These are phyloP conservation scores for Drosophila pachea DNA, from an alignment of 1,140 invertebrate species.

Conservation along the genomic window DNA sequence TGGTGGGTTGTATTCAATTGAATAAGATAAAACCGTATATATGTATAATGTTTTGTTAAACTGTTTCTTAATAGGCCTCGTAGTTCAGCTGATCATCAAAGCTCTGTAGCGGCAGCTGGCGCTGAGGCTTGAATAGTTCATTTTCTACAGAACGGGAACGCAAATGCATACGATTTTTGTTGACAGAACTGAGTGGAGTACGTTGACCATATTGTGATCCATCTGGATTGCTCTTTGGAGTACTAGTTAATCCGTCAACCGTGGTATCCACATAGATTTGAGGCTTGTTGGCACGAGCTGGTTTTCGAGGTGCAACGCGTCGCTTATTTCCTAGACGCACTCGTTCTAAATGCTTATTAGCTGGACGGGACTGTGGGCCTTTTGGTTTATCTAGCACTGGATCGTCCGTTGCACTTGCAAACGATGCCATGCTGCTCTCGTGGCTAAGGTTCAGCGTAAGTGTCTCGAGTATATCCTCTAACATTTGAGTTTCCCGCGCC, in stretches of 20 bases:
- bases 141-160: constrained; percentile 62
- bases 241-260: constrained; percentile 21
- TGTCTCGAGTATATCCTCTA: constrained; percentile 70
- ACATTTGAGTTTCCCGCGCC: constrained; percentile 59
- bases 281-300: constrained; percentile 51
- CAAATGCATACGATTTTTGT: constrained; percentile 59
- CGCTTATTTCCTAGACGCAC: constrained; percentile 62
- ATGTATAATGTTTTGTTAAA: no score
- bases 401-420: constrained; percentile 41
- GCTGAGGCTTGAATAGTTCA: constrained; percentile 48
- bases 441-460: constrained; percentile 65
- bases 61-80: no score
- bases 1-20: neutral
- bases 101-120: constrained; percentile 33
- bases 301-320: constrained; percentile 53
- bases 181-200: constrained; percentile 68
- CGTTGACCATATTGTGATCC: constrained; percentile 34
- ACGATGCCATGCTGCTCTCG: constrained; percentile 61
- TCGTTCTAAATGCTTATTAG: constrained; percentile 72
- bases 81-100: constrained; percentile 59
- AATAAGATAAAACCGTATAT: neutral
- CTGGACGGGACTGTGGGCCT: constrained; percentile 13
- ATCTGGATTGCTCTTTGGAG: constrained; percentile 46
- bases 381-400: constrained; percentile 21
- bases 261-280: constrained; percentile 60